Evolutionary conservation across 2,888 invertebrate genomes (phyloP), one percentile per base, ranked within the genome.

Genomic region (Drosophila flavopinicola): DNA sequence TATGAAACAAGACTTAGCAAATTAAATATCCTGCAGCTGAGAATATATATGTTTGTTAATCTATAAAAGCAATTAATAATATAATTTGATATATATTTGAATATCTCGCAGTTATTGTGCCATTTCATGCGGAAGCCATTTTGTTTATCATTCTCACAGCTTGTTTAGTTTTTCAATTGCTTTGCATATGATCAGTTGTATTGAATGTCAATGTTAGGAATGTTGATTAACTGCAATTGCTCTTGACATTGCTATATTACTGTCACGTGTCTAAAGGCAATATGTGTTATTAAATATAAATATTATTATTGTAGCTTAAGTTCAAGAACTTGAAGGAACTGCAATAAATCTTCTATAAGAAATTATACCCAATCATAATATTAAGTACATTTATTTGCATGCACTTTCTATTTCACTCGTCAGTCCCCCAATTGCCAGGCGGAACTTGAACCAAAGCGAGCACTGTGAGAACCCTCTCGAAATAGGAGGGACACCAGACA

Each of bases 181-280:
- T 24, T 56, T 42, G 41, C 30, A 27, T 56, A 32, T 39, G 35
- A 60, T 54, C 44, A 20, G 6, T 30, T 44, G 52, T 70, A 76
- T 78, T 69, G 63, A 74, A 67, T 83, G 84, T 71, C 83, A 85
- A 72, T 82, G 24, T n/a, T 23, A n/a, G n/a, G 15, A 59, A 48
- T 45, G 56, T 37, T 32, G 39, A 41, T 59, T 52, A 32, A 77
- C 58, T 42, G 17, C 15, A 70, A 57, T 52, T 75, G 87, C 57
- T 66, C 85, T 82, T 87, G 87, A 87, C 79, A 73, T 70, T 63
- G 75, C 33, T n/a, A 11, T 25, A 7, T 2, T 15, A 20, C 20
- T 20, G n/a, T n/a, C n/a, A n/a, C n/a, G n/a, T n/a, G n/a, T n/a
- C n/a, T n/a, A n/a, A n/a, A n/a, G n/a, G n/a, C n/a, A n/a, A n/a